These are phyloP conservation scores for Zaprionus vittiger DNA, from an alignment of 1,140 invertebrate genomes.

Conservation along the genomic window DNA sequence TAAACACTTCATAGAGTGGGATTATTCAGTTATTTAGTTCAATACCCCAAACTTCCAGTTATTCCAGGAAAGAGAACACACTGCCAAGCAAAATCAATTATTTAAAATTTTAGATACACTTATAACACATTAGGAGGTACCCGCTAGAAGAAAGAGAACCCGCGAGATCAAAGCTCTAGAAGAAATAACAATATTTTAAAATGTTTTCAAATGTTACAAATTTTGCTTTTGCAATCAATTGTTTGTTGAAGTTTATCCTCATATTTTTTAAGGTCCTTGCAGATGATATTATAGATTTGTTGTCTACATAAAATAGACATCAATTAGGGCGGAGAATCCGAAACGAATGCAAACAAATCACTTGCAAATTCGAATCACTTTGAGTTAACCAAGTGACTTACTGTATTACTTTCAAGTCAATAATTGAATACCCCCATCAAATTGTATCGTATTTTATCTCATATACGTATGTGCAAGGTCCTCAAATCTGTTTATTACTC, in stretches of 20 bases:
- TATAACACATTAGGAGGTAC: not conserved
- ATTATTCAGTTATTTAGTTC: not conserved
- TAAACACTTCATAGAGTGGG: conserved; percentile 6
- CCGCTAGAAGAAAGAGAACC: not conserved
- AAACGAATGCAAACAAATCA: not conserved
- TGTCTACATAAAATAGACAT: not conserved
- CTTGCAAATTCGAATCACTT: not conserved
- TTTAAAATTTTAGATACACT: conserved; percentile 27
- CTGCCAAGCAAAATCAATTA: conserved; percentile 27
- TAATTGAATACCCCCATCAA: not conserved
- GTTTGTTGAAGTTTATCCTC: not conserved
- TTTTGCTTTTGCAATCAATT: conserved; percentile 3
- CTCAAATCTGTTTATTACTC: not conserved
- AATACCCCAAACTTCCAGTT: not conserved
- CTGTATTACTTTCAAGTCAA: no score
- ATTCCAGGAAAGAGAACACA: conserved; percentile 10
- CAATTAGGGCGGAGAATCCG: not conserved
- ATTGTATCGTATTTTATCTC: not conserved
- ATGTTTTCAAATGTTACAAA: not conserved
- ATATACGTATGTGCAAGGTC: not conserved
- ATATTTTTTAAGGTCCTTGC: not conserved
- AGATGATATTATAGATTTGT: not conserved
- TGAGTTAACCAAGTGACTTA: not conserved
- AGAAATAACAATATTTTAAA: not conserved
- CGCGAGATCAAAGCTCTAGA: not conserved